Base-by-base conservation (phyloP, 2,888 invertebrate species). In the Apantesis nais region DNA sequence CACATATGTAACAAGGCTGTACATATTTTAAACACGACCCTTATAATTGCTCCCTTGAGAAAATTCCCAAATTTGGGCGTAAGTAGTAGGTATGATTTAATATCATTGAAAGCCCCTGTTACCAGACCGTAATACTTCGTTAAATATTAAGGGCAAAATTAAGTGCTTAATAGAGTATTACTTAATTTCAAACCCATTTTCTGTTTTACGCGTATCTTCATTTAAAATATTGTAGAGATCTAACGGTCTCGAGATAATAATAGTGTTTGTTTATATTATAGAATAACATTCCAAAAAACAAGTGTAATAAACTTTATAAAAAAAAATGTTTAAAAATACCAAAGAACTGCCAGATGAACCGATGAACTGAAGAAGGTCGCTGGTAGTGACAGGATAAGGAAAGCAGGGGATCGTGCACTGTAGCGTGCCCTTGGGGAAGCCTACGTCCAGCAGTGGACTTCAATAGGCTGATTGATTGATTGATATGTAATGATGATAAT, bases 1-100 rank as follows among this genome's bases (percentile, higher is more conserved):
- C 44, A 44, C 63, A 63, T 22, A 25, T 58, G 19, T 55, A 68
- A 62, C 39, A 41, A 62, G 48, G 55, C 48, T 8, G 55, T 77
- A 66, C 66, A 75, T 80, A 73, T 77, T 78, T 75, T 63, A 73
- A 41, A 60, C 52, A 66, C 61, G 68, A 70, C 74, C 70, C 72
- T 52, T 71, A 66, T 69, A 71, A 76, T 71, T 34, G 52, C 55
- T 68, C 72, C 62, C 77, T 34, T 37, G 70, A 72, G 81, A 71
- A 66, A 78, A 70, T 70, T 67, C 39, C 68, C 61, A 31, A 60
- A 68, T 39, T 78, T 66, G 44, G 66, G 52, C 62, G 70, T 48
- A 37, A 62, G 31, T 70, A 62, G 62, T 58, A 16, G 58, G 29
- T 64, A 71, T 76, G 74, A 77, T 81, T 69, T 80, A 78, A 74